Evolutionary conservation across 2,888 invertebrate species (phyloP).

Genomic region (Stenotaenia linearis): DNA sequence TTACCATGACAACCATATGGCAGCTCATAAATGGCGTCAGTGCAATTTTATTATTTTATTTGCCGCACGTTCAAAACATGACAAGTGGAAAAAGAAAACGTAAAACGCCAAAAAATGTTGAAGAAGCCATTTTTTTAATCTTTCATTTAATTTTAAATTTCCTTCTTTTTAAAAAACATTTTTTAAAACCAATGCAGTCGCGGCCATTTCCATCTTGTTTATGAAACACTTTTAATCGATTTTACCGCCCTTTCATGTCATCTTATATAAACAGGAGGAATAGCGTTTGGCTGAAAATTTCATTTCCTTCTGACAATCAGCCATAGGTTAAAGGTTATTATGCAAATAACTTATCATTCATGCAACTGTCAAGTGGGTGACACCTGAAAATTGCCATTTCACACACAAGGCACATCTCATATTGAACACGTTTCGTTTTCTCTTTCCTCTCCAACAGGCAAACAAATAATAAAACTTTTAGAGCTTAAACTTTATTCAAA

Average conservation of each 20-base stretch:
- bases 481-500: background rate
- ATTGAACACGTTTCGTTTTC: background rate
- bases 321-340: conserved; percentile 1
- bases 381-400: conserved; percentile 11
- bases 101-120: background rate
- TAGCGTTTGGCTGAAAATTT: background rate
- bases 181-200: background rate
- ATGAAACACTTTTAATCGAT: background rate
- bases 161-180: background rate
- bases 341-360: conserved; percentile 19
- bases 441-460: background rate
- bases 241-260: background rate
- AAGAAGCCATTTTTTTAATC: background rate
- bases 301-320: conserved; percentile 15
- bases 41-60: background rate
- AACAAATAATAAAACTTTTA: conserved; percentile 1
- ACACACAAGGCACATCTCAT: background rate
- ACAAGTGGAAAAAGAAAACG: background rate
- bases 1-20: background rate
- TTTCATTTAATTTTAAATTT: background rate
- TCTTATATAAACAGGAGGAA: conserved; percentile 13
- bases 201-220: background rate
- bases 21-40: background rate
- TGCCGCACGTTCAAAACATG: background rate
- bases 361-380: conserved; percentile 6